phyloP scores from a whole-genome alignment of 2,888 invertebrate species.

The Agrotis ipsilon region DNA sequence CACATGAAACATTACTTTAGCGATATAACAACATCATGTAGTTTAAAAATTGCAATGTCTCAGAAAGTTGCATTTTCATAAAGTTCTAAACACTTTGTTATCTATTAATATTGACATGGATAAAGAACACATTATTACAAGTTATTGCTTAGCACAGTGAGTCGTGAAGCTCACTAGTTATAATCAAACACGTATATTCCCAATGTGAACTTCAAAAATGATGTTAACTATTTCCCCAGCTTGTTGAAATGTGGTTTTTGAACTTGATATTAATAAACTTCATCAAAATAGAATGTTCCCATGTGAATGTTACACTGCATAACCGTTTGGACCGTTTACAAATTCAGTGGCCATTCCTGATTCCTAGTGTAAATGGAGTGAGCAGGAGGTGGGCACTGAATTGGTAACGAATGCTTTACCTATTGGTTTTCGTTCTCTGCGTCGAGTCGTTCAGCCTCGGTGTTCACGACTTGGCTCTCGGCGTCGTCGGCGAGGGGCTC shows the following conservation, averaged over 20 bases:
- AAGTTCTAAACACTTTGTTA: constrained; percentile 13
- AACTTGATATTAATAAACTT: constrained; percentile 19
- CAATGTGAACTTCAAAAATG: constrained; percentile 21
- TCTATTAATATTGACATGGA: constrained; percentile 10
- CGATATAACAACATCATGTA: constrained; percentile 11
- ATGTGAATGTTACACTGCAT: constrained; percentile 34
- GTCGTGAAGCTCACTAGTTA: constrained; percentile 4
- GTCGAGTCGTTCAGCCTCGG: constrained; percentile 64
- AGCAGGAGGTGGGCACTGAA: constrained; percentile 45
- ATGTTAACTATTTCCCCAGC: constrained; percentile 8
- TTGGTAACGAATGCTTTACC: constrained; percentile 55
- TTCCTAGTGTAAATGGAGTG: constrained; percentile 13
- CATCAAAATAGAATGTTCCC: constrained; percentile 43
- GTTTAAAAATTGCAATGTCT: background rate
- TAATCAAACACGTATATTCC: constrained; percentile 1
- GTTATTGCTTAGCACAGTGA: constrained; percentile 6
- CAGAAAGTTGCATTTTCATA: constrained; percentile 2
- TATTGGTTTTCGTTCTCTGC: constrained; percentile 53
- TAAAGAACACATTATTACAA: constrained; percentile 14
- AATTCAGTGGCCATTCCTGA: constrained; percentile 54
- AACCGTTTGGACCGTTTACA: constrained; percentile 44
- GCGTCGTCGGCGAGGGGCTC: constrained; percentile 58
- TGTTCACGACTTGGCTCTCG: constrained; percentile 66
- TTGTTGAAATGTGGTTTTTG: constrained; percentile 10
- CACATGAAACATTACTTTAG: constrained; percentile 15